phyloP scores from a whole-genome alignment of 2,797 vertebrate genomes.

The Parauchenoglanis punctatus region DNA sequence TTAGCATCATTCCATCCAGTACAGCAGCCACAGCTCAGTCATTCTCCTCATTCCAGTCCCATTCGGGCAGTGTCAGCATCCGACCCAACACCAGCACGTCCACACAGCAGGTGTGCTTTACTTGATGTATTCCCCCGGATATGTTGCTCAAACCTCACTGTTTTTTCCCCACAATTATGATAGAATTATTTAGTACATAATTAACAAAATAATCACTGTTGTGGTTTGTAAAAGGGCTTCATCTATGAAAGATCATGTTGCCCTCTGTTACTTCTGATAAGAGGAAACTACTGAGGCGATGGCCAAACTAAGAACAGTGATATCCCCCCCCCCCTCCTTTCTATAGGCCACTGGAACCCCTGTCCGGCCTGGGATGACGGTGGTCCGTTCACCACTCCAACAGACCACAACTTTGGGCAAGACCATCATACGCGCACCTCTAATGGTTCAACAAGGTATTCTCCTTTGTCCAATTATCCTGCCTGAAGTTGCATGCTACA shows the following conservation, averaged over 20 bases:
- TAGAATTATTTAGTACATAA: not conserved
- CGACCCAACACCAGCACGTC: constrained; percentile 84
- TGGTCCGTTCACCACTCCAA: constrained; percentile 80
- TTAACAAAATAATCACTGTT: not conserved
- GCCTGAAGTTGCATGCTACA: not conserved
- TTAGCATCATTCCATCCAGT: constrained; percentile 93
- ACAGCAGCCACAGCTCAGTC: constrained; percentile 88
- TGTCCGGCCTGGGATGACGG: constrained; percentile 79
- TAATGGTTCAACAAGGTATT: constrained; percentile 87
- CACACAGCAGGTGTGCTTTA: constrained; percentile 73
- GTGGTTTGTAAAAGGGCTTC: not conserved
- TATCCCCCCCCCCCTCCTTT: constrained; percentile 5
- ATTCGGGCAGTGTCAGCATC: constrained; percentile 90
- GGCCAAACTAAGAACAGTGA: not conserved
- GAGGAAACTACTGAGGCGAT: not conserved
- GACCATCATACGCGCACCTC: constrained; percentile 80
- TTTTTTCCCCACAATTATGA: not conserved
- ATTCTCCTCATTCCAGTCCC: constrained; percentile 94
- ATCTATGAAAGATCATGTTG: not conserved
- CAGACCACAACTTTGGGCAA: constrained; percentile 80
- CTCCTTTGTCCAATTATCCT: constrained; percentile 48
- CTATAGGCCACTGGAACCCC: constrained; percentile 78
- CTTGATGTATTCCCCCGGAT: not conserved
- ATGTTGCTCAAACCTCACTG: not conserved
- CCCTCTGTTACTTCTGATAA: not conserved